These are phyloP conservation scores for Microcaecilia unicolor DNA, from an alignment of 2,797 vertebrate genomes.

Conservation along the genomic window DNA sequence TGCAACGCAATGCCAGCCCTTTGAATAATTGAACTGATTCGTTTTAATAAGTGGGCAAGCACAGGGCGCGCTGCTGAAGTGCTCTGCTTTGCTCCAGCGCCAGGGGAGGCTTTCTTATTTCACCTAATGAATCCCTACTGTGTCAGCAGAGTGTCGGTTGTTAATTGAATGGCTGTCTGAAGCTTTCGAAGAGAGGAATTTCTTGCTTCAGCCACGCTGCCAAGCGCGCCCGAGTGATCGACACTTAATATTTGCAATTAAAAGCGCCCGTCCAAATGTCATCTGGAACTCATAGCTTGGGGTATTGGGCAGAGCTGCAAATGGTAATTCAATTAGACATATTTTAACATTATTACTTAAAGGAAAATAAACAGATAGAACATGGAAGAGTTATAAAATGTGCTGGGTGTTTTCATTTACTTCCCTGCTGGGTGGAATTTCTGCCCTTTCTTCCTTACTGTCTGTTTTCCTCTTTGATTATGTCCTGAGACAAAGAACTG, in stretches of 20 bases:
- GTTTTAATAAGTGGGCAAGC: slow-evolving; percentile 23
- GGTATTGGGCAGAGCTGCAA: slow-evolving; percentile 37
- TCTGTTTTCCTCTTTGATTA: slow-evolving; percentile 27
- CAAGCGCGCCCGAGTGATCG: slow-evolving; percentile 57
- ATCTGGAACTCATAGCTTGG: slow-evolving; percentile 66
- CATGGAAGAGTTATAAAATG: slow-evolving; percentile 35
- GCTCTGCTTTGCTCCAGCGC: too few relatives aligned
- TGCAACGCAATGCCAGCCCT: slow-evolving; percentile 11
- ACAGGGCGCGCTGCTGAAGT: slow-evolving; percentile 23
- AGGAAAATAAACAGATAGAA: slow-evolving; percentile 69
- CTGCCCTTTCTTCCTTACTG: slow-evolving; percentile 21
- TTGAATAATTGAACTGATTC: slow-evolving; percentile 23
- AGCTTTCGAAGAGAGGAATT: slow-evolving; percentile 44
- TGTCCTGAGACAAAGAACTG: slow-evolving; percentile 11
- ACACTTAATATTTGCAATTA: slow-evolving; percentile 82
- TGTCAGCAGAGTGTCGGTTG: slow-evolving; percentile 52
- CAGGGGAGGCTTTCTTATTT: slow-evolving; percentile 36
- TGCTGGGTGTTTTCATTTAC: too few relatives aligned
- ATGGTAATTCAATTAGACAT: slow-evolving; percentile 76
- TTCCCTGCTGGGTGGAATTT: slow-evolving; percentile 35
- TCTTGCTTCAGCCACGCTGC: slow-evolving; percentile 54
- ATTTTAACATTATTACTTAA: slow-evolving; percentile 81
- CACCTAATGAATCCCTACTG: slow-evolving; percentile 70
- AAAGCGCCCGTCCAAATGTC: slow-evolving; percentile 78
- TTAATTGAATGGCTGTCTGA: slow-evolving; percentile 79